Evolutionary conservation across 2,888 invertebrate species (phyloP), one percentile per base, ranked within the genome.

Genomic region (Mallateleia sp.): DNA sequence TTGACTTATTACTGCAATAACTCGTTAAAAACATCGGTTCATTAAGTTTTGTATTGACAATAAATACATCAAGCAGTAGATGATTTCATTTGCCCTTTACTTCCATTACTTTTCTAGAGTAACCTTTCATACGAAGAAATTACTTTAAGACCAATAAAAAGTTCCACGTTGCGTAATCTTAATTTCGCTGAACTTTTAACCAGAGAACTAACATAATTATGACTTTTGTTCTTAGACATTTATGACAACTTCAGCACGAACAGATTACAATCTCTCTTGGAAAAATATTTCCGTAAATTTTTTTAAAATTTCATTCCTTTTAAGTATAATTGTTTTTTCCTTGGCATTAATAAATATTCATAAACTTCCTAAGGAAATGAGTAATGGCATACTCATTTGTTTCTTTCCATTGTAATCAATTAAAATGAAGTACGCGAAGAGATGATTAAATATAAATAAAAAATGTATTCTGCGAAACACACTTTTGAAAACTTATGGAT

Each of bases 131-230:
- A 54, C 66, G 32, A 7, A 32, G 52, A 82, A 67, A 75, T 82
- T 25, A 75, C 69, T 75, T 82, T 69, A 69, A 75, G 62, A 52
- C 52, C 32, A 60, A 62, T 69, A 82, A 82, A 74, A 82, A 75
- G 82, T 82, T 82, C 9, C 22, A 20, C 34, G 32, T 72, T 62
- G 66, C 52, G 69, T 82, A 82, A 82, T 82, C 75, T 75, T 58
- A 75, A 82, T 82, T 81, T 75, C 75, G 42, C 6, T 14, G 52
- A 82, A 82, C 67, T 82, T 74, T 75, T 66, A 60, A 75, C 67
- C 74, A 81, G 74, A 82, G 69, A 62, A 69, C 60, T 67, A 82
- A 75, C 75, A 81, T 81, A 75, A 75, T 82, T 82, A 82, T 75
- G 75, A 75, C 75, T 67, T 58, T 50, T 82, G 75, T 82, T 82